phyloP scores from a whole-genome alignment of 2,888 invertebrate species.

The Parnassius apollo region DNA sequence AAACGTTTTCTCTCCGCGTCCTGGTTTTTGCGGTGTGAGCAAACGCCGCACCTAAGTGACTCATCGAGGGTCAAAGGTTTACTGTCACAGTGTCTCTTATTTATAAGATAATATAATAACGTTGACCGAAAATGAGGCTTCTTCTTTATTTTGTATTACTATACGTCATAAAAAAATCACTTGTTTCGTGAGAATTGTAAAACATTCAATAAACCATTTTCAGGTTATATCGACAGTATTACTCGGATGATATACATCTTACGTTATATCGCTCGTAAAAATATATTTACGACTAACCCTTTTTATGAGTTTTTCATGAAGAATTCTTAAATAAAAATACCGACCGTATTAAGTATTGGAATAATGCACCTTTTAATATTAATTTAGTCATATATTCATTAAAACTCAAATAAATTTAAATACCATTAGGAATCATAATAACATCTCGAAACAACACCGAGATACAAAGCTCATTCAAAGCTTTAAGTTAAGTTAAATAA shows the following conservation, averaged over 20 bases:
- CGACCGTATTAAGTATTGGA: not conserved
- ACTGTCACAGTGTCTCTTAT: conserved; percentile 32
- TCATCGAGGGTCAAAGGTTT: conserved; percentile 39
- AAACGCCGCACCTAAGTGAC: conserved; percentile 33
- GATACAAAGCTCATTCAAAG: not conserved
- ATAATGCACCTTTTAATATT: not conserved
- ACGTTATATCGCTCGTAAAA: conserved; percentile 21
- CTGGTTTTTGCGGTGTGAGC: conserved; percentile 33
- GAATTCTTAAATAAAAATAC: conserved; percentile 2
- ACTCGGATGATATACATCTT: conserved; percentile 22
- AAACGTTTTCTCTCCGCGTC: conserved; percentile 32
- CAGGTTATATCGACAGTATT: conserved; percentile 18
- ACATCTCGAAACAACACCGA: not conserved
- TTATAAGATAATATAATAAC: conserved; percentile 14
- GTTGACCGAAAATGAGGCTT: conserved; percentile 4
- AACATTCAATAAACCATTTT: conserved; percentile 25
- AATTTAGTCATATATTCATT: not conserved
- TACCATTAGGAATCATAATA: not conserved
- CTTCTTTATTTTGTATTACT: conserved; percentile 3
- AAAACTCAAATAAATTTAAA: not conserved
- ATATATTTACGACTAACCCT: conserved; percentile 20
- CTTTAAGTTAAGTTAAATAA: conserved; percentile 16
- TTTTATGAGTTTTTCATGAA: conserved; percentile 19
- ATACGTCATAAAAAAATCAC: not conserved
- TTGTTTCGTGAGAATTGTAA: conserved; percentile 15